These are phyloP conservation scores for Toxotes chatareus DNA, from an alignment of 2,113 vertebrate genomes.

Conservation along the genomic window DNA sequence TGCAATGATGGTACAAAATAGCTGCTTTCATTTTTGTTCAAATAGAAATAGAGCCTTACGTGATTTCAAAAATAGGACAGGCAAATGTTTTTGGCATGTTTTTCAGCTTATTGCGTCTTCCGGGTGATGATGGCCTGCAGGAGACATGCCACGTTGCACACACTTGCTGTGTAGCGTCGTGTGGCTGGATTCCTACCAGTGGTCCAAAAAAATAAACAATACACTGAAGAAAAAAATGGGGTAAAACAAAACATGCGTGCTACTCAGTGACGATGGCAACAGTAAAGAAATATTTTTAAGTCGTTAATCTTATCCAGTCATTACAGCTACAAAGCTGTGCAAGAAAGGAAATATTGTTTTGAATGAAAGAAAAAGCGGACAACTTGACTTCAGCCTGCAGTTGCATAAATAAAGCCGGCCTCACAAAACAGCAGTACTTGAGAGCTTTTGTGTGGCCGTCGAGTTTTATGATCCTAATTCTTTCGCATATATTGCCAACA, in stretches of 20 bases:
- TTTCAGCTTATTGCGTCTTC: conserved; percentile 41
- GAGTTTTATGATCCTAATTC: conserved; percentile 98
- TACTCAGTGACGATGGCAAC: conserved; percentile 53
- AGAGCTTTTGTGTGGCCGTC: conserved; percentile 94
- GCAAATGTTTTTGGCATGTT: background rate
- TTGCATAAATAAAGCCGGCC: conserved; percentile 87
- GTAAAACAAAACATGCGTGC: conserved; percentile 40
- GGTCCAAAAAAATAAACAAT: conserved; percentile 56
- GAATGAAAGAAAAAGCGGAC: conserved; percentile 84
- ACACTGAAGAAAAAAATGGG: conserved; percentile 36
- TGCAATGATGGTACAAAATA: background rate
- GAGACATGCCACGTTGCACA: conserved; percentile 54
- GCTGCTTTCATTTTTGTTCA: background rate
- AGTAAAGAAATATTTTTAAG: conserved; percentile 60
- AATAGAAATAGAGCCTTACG: background rate
- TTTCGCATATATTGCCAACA: conserved; percentile 98
- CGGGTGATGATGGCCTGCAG: conserved; percentile 31
- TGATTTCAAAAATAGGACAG: background rate
- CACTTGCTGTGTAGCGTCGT: conserved; percentile 31
- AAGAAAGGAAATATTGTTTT: conserved; percentile 85
- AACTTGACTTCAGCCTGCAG: conserved; percentile 82
- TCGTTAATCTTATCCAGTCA: conserved; percentile 63
- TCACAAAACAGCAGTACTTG: conserved; percentile 86
- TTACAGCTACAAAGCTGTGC: conserved; percentile 52
- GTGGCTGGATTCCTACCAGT: conserved; percentile 34